phyloP scores from a whole-genome alignment of 2,797 vertebrate genomes.

The Zenarchopterus dispar region DNA sequence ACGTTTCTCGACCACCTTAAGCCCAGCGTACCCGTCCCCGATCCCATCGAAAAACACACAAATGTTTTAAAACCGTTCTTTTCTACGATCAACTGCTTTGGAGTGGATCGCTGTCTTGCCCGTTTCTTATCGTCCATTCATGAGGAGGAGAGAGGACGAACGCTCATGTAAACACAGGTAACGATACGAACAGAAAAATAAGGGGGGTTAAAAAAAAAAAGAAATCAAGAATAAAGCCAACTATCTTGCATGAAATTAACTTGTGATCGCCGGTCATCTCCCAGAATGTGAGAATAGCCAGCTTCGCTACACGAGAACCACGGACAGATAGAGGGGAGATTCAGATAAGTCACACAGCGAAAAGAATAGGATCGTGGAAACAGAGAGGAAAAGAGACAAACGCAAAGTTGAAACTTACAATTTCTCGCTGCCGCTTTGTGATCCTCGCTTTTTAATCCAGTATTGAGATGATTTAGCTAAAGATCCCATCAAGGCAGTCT shows the following conservation, averaged over 20 bases:
- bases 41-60: slow-evolving; percentile 64
- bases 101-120: slow-evolving; percentile 81
- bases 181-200: slow-evolving; percentile 71
- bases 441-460: slow-evolving; percentile 94
- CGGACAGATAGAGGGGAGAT: slow-evolving; percentile 54
- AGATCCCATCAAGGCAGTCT: slow-evolving; percentile 92
- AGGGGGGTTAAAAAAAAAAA: slow-evolving; percentile 41
- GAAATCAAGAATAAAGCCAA: slow-evolving; percentile 71
- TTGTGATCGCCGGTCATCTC: slow-evolving; percentile 70
- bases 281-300: slow-evolving; percentile 62
- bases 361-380: slow-evolving; percentile 78
- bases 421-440: slow-evolving; percentile 91
- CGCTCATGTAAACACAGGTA: slow-evolving; percentile 88
- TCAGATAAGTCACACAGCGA: slow-evolving; percentile 70
- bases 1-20: slow-evolving; percentile 70
- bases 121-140: slow-evolving; percentile 82
- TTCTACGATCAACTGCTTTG: slow-evolving; percentile 72
- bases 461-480: slow-evolving; percentile 90
- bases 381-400: slow-evolving; percentile 85
- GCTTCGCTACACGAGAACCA: slow-evolving; percentile 66
- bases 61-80: slow-evolving; percentile 76
- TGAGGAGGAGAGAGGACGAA: slow-evolving; percentile 84
- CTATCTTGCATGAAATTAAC: slow-evolving; percentile 79
- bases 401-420: slow-evolving; percentile 97
- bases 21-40: slow-evolving; percentile 46